Conservation (phyloP, 2,888 invertebrate species). For the Clanis bilineata region DNA sequence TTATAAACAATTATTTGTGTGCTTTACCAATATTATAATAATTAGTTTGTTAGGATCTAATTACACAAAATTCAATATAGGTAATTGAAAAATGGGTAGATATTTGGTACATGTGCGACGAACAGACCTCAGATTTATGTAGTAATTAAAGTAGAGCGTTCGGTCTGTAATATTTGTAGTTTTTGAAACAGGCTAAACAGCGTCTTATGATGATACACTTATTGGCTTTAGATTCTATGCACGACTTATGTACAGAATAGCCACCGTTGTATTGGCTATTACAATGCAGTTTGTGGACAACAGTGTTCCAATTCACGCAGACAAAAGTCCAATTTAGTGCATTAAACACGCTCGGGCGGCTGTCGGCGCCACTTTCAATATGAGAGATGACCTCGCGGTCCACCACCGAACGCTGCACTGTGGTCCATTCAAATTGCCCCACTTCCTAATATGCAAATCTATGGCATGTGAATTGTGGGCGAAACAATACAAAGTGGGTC, state of each 20-base stretch:
- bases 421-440: constrained; percentile 61
- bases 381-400: constrained; percentile 34
- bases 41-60: too few relatives aligned
- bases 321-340: constrained; percentile 36
- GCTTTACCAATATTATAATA: too few relatives aligned
- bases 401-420: constrained; percentile 29
- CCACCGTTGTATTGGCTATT: not conserved
- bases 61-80: too few relatives aligned
- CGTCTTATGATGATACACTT: not conserved
- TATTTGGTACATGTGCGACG: too few relatives aligned
- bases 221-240: not conserved
- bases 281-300: constrained; percentile 23
- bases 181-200: too few relatives aligned
- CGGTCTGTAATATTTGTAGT: too few relatives aligned
- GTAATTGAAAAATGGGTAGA: too few relatives aligned
- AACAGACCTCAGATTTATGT: too few relatives aligned
- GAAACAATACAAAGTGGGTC: constrained; percentile 67
- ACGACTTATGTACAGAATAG: not conserved
- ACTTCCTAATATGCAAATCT: constrained; percentile 77
- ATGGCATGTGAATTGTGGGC: constrained; percentile 63
- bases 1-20: too few relatives aligned
- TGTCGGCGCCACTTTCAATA: constrained; percentile 32
- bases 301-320: constrained; percentile 24
- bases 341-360: constrained; percentile 31
- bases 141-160: too few relatives aligned